Evolutionary conservation across 2,797 vertebrate species (phyloP).

Genomic region (Onychomys arenicola): DNA sequence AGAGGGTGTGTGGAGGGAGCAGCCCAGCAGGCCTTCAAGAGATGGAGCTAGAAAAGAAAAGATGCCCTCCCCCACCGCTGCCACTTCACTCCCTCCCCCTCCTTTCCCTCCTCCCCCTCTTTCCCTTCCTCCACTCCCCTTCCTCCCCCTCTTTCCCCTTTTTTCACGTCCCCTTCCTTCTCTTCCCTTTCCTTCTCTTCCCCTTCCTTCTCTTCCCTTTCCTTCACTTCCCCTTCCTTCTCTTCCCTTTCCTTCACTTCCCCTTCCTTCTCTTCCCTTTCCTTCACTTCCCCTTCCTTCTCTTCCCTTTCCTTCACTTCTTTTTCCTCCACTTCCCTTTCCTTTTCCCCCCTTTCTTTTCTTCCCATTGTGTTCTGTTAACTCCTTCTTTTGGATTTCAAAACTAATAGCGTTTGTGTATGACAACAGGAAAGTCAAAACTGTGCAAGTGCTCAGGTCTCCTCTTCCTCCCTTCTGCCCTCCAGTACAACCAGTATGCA

Average conservation of each 20-base stretch:
- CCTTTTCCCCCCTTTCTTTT: neutral
- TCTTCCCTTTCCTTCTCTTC: no score
- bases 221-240: no score
- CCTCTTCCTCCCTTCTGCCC: neutral
- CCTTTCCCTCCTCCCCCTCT: no score
- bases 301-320: neutral
- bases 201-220: no score
- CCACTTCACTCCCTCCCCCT: neutral
- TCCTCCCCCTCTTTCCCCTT: no score
- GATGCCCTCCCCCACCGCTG: no score
- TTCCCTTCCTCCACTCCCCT: no score
- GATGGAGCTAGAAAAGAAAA: fast-evolving
- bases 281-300: no score
- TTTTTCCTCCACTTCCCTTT: neutral
- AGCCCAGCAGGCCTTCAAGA: neutral
- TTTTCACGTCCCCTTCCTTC: no score
- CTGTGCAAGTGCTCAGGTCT: neutral
- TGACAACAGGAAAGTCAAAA: neutral
- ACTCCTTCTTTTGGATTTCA: neutral
- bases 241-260: no score
- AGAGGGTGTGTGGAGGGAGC: neutral
- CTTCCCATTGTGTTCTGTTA: neutral
- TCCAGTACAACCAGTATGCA: neutral
- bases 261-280: no score
- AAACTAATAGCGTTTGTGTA: neutral